phyloP scores from a whole-genome alignment of 1,140 invertebrate species.

The Chrysopa pallens region DNA sequence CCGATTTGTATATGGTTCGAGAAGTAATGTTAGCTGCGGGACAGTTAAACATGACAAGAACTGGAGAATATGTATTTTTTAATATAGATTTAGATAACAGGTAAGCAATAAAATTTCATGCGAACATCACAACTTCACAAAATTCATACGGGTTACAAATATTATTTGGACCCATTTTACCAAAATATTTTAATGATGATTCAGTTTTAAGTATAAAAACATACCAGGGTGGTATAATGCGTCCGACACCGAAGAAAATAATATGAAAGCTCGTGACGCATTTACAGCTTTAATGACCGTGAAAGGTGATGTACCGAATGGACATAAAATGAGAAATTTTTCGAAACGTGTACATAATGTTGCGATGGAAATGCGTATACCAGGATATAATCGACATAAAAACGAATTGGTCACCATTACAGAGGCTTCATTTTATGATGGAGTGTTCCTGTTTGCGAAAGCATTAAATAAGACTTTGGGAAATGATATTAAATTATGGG shows the following conservation, averaged over 20 bases:
- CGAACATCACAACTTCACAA: constrained; percentile 9
- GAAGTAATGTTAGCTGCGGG: constrained; percentile 81
- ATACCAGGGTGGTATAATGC: constrained; percentile 49
- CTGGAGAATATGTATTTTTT: constrained; percentile 95
- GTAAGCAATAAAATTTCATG: neutral
- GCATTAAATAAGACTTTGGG: constrained; percentile 71
- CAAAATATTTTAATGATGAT: too few relatives aligned
- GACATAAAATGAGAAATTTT: neutral
- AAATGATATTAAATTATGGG: neutral
- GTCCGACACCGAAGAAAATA: constrained; percentile 59
- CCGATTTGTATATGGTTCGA: constrained; percentile 68
- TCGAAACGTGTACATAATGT: neutral
- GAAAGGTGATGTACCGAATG: neutral
- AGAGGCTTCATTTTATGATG: constrained; percentile 49
- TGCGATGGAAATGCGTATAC: neutral
- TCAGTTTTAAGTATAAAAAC: constrained; percentile 26
- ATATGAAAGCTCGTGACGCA: constrained; percentile 68
- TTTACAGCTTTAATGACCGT: constrained; percentile 83
- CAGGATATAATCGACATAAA: too few relatives aligned
- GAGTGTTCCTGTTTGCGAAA: constrained; percentile 78
- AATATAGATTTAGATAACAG: constrained; percentile 89
- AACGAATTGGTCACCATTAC: neutral
- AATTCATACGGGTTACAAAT: too few relatives aligned
- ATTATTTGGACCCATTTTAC: too few relatives aligned
- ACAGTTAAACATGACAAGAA: constrained; percentile 81